These are phyloP conservation scores for Mormyrus lacerda DNA, from an alignment of 2,113 vertebrate genomes.

Conservation along the genomic window DNA sequence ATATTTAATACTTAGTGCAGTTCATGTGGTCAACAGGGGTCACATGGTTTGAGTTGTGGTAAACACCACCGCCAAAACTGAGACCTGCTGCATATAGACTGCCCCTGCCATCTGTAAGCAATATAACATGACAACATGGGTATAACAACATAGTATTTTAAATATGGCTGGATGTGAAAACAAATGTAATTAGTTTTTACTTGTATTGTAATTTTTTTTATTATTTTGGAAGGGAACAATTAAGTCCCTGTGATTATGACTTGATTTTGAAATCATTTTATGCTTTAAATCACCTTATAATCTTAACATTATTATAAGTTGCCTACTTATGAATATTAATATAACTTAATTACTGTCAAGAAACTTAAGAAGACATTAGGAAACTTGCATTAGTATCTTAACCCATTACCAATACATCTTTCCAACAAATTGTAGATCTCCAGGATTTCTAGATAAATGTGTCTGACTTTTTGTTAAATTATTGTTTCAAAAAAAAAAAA, in stretches of 20 bases:
- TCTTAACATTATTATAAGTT: constrained; percentile 22
- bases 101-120: neutral
- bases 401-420: constrained; percentile 1
- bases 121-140: neutral
- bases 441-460: constrained; percentile 2
- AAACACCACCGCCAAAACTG: neutral
- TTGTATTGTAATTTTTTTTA: neutral
- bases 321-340: constrained; percentile 23
- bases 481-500: neutral
- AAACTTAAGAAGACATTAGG: neutral
- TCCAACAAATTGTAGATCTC: neutral
- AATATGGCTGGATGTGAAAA: neutral
- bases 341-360: constrained; percentile 14
- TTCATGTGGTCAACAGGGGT: neutral
- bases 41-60: neutral
- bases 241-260: constrained; percentile 11
- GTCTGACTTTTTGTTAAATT: neutral
- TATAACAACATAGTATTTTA: neutral
- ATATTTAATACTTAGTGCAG: neutral
- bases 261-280: constrained; percentile 9
- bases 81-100: neutral
- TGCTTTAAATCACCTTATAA: constrained; percentile 11
- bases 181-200: neutral
- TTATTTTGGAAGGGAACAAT: neutral
- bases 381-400: constrained; percentile 1